Conservation (phyloP, 2,888 invertebrate genomes). For the Drosophila koepferae region DNA sequence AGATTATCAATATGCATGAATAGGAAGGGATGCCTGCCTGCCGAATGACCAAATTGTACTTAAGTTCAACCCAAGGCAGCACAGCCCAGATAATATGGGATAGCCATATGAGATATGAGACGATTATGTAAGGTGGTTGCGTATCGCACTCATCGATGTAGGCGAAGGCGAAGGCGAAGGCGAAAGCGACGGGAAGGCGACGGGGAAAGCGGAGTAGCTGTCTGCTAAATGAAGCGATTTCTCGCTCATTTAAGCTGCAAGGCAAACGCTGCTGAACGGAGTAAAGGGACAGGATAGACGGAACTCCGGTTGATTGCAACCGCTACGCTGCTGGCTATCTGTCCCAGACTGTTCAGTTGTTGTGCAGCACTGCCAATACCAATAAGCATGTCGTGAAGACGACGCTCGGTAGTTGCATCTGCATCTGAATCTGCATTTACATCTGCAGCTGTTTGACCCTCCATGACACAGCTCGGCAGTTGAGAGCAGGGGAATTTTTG, state of each 20-base stretch:
- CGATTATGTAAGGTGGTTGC: conserved; percentile 25
- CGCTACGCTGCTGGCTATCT: conserved; percentile 20
- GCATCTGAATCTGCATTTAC: conserved; percentile 12
- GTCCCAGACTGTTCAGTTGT: conserved; percentile 13
- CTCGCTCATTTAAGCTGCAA: conserved; percentile 46
- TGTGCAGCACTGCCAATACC: conserved; percentile 49
- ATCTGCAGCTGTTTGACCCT: conserved; percentile 32
- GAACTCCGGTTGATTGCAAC: conserved; percentile 56
- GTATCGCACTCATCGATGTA: conserved; percentile 1
- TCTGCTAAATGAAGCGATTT: conserved; percentile 58
- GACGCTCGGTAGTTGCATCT: conserved; percentile 1
- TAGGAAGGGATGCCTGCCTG: conserved; percentile 18
- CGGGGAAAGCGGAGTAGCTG: not conserved
- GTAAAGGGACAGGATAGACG: conserved; percentile 9
- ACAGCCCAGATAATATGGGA: conserved; percentile 37
- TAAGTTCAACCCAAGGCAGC: conserved; percentile 57
- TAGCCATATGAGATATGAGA: conserved; percentile 31
- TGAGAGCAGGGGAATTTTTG: conserved; percentile 59
- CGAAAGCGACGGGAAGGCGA: too few relatives aligned
- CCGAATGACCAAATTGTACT: conserved; percentile 63
- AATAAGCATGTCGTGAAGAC: conserved; percentile 31
- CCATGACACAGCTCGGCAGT: conserved; percentile 17
- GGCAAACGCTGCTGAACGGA: not conserved
- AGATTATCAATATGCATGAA: conserved; percentile 81
- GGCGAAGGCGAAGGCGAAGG: not conserved